Evolutionary conservation across 2,113 vertebrate species (phyloP).

Genomic region (Cyphomyrus discorhynchus): DNA sequence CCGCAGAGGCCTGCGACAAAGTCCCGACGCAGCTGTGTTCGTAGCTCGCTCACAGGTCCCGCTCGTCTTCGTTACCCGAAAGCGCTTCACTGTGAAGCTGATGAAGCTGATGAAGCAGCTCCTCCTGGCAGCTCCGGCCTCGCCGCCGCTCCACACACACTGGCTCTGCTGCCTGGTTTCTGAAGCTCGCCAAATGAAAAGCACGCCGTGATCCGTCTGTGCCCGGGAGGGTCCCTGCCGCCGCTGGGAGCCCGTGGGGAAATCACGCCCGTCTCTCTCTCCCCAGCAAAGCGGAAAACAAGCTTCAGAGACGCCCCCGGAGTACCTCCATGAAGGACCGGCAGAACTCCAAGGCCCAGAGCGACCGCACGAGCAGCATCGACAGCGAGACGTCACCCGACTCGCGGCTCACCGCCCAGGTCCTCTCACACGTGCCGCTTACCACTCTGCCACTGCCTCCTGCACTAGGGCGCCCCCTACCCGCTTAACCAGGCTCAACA

Average conservation of each 20-base stretch:
- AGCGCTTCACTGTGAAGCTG: background rate
- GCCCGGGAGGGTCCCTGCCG: background rate
- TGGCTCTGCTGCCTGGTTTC: background rate
- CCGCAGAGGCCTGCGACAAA: background rate
- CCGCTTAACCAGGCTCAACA: background rate
- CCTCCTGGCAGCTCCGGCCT: background rate
- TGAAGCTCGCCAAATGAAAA: background rate
- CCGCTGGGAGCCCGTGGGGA: background rate
- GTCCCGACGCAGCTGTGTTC: background rate
- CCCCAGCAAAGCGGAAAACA: conserved; percentile 42
- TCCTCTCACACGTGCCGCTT: background rate
- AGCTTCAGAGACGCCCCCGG: conserved; percentile 31
- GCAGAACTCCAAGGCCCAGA: conserved; percentile 47
- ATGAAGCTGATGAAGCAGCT: background rate
- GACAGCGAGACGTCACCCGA: conserved; percentile 46
- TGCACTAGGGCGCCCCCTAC: background rate
- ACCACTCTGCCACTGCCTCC: background rate
- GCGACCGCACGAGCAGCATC: conserved; percentile 46
- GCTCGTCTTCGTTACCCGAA: background rate
- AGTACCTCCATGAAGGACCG: conserved; percentile 51
- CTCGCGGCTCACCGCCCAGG: conserved; percentile 41
- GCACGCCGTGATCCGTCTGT: background rate
- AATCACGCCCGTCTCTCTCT: background rate
- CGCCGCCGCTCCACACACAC: background rate
- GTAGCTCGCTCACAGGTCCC: background rate